Evolutionary conservation across 2,888 invertebrate species (phyloP).

Genomic region (Julus scanicus): DNA sequence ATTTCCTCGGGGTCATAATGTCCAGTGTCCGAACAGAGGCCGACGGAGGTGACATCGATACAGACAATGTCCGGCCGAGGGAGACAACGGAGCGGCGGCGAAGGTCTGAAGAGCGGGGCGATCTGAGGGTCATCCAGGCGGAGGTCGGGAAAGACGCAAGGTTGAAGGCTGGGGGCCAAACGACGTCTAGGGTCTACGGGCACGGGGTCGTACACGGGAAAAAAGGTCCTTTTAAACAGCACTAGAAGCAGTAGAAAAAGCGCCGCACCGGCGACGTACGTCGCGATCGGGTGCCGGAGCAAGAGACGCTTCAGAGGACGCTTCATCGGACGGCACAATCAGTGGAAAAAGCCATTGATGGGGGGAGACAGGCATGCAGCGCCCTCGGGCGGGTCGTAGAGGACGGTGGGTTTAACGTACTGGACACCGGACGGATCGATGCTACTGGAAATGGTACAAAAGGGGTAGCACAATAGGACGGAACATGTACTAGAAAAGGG

Average conservation of each 20-base stretch:
- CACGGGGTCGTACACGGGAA: not conserved
- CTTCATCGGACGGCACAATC: not conserved
- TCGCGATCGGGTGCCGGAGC: not conserved
- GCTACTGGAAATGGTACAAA: no score
- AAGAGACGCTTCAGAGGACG: not conserved
- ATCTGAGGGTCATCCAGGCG: conserved; percentile 14
- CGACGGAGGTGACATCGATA: not conserved
- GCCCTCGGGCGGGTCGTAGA: no score
- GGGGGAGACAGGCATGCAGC: no score
- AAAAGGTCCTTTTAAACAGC: not conserved
- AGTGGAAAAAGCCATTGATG: no score
- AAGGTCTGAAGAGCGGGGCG: not conserved
- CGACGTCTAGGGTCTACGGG: not conserved
- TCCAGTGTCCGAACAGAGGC: not conserved
- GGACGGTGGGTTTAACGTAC: no score
- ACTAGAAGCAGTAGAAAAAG: not conserved
- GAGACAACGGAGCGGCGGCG: not conserved
- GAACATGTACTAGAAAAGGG: no score
- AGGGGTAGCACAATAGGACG: no score
- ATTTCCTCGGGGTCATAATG: not conserved
- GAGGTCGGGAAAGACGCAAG: conserved; percentile 5
- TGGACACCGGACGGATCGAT: no score
- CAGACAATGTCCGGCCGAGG: not conserved
- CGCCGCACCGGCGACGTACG: not conserved
- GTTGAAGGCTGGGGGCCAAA: not conserved